These are phyloP conservation scores for Ceratotherium simum DNA, from an alignment of 2,113 vertebrate genomes.

Conservation along the genomic window DNA sequence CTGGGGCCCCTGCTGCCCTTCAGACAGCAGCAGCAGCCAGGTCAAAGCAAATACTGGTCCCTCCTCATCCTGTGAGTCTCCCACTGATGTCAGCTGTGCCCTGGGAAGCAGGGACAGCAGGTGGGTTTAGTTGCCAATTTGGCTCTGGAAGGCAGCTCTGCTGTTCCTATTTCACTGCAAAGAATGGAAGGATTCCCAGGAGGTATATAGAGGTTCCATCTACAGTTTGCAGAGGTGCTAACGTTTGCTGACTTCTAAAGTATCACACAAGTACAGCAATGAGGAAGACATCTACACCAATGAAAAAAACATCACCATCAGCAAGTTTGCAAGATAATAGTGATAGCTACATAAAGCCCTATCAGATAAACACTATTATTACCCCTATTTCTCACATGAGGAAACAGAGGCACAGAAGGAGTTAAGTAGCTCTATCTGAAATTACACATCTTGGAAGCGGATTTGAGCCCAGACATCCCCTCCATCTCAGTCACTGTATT, in stretches of 20 bases:
- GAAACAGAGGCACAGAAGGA: neutral
- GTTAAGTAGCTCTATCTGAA: neutral
- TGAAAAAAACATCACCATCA: neutral
- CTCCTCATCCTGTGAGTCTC: neutral
- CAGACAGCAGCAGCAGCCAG: neutral
- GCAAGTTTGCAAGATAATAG: neutral
- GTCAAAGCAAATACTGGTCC: neutral
- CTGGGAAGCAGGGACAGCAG: neutral
- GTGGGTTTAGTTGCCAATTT: neutral
- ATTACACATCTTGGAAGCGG: neutral
- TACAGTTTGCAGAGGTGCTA: neutral
- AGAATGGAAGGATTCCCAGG: slow-evolving; percentile 19
- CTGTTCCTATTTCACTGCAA: neutral
- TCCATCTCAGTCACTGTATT: no score
- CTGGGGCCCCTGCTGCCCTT: neutral
- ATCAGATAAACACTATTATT: neutral
- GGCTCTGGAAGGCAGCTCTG: neutral
- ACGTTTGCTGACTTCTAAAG: slow-evolving; percentile 24
- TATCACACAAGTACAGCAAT: neutral
- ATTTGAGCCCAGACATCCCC: neutral
- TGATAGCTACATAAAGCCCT: neutral
- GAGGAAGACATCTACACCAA: neutral
- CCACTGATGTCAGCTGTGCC: neutral
- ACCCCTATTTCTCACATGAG: neutral
- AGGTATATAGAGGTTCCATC: neutral